Evolutionary conservation across 2,797 vertebrate genomes (phyloP).

Genomic region (Huso huso): DNA sequence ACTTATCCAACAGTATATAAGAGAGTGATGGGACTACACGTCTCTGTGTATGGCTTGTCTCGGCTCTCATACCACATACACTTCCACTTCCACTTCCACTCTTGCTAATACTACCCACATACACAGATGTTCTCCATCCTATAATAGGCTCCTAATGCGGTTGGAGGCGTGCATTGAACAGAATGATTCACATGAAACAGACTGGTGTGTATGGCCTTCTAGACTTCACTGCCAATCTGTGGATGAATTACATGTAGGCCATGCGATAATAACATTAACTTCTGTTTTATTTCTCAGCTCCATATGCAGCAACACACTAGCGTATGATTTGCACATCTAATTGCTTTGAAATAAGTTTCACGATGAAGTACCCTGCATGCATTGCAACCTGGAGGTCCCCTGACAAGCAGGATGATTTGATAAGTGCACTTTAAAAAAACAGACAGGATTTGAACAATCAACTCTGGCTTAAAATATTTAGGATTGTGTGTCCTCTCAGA

Average conservation of each 20-base stretch:
- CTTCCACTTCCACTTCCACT: no score
- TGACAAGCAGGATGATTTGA: neutral
- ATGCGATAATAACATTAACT: constrained; percentile 7
- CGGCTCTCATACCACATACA: no score
- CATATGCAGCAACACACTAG: neutral
- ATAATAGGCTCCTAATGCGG: no score
- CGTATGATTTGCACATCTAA: constrained; percentile 33
- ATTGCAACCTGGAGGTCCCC: neutral
- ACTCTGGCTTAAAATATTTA: constrained; percentile 2
- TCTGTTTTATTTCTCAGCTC: constrained; percentile 11
- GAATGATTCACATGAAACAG: constrained; percentile 12
- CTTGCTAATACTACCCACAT: no score
- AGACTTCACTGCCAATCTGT: constrained; percentile 9
- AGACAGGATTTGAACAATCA: neutral
- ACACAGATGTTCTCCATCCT: no score
- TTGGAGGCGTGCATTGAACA: neutral
- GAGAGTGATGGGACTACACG: no score
- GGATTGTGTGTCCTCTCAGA: neutral
- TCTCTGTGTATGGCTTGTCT: no score
- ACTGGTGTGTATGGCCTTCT: constrained; percentile 5
- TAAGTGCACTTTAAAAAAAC: neutral
- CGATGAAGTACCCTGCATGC: constrained; percentile 15
- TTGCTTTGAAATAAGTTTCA: constrained; percentile 38
- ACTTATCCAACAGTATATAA: no score
- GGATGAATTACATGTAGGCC: constrained; percentile 12